Evolutionary conservation across 2,113 vertebrate genomes (phyloP).

Genomic region (Trogon melanurus): DNA sequence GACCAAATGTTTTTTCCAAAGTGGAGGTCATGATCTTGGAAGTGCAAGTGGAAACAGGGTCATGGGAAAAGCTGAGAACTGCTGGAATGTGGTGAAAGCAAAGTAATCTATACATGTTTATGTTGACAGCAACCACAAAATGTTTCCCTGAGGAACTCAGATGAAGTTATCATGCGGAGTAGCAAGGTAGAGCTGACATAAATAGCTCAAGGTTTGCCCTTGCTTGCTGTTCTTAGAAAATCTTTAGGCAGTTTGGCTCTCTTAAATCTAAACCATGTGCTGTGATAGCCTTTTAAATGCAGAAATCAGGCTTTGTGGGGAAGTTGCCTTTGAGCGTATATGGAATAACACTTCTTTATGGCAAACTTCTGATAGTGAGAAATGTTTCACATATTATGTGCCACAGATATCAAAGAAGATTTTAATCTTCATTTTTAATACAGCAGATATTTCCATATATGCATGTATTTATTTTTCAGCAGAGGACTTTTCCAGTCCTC

Average conservation of each 20-base stretch:
- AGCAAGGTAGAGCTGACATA: not conserved
- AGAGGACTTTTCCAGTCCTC: not conserved
- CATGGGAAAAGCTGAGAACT: constrained; percentile 48
- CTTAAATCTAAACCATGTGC: not conserved
- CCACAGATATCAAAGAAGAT: not conserved
- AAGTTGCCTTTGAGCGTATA: not conserved
- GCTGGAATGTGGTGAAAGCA: constrained; percentile 19
- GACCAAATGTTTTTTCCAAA: constrained; percentile 32
- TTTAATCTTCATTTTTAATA: not conserved
- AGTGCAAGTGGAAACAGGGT: constrained; percentile 44
- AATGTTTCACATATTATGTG: not conserved
- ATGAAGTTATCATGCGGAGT: not conserved
- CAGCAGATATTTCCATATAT: not conserved
- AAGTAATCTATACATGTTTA: constrained; percentile 8
- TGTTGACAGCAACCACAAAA: constrained; percentile 24
- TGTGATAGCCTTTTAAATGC: not conserved
- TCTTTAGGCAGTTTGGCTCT: not conserved
- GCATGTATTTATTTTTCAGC: not conserved
- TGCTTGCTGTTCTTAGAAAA: not conserved
- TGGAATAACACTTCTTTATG: not conserved
- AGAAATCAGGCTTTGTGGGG: not conserved
- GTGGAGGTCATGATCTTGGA: constrained; percentile 45
- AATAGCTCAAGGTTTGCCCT: not conserved
- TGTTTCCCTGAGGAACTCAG: not conserved
- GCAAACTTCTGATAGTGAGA: not conserved